Evolutionary conservation across 2,113 vertebrate species (phyloP).

Genomic region (Trichomycterus rosablanca): DNA sequence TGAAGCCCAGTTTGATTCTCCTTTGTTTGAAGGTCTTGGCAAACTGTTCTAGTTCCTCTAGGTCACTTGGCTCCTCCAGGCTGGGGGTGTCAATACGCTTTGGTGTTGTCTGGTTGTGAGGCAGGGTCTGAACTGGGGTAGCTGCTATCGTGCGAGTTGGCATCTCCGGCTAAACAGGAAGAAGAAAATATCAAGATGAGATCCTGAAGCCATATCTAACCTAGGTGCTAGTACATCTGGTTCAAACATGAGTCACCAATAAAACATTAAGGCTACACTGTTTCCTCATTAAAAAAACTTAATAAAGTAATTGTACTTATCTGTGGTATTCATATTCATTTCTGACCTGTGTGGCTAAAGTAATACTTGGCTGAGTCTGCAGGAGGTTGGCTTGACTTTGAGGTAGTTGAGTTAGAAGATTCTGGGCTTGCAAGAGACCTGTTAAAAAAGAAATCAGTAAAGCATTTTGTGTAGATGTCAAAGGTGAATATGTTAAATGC

Average conservation of each 20-base stretch:
- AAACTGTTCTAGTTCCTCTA: slow-evolving; percentile 98
- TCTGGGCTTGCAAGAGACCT: slow-evolving; percentile 96
- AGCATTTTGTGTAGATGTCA: neutral
- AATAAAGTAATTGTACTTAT: no score
- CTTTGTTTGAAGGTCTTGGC: slow-evolving; percentile 99
- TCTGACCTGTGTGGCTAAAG: slow-evolving; percentile 90
- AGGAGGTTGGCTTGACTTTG: slow-evolving; percentile 99
- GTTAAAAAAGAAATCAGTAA: slow-evolving; percentile 15
- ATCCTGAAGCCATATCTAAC: neutral
- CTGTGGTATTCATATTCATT: no score
- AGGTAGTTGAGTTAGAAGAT: slow-evolving; percentile 99
- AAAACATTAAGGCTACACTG: no score
- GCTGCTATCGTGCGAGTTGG: slow-evolving; percentile 95
- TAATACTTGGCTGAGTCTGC: slow-evolving; percentile 95
- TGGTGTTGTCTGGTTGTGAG: slow-evolving; percentile 95
- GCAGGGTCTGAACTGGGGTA: slow-evolving; percentile 85
- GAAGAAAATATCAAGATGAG: neutral
- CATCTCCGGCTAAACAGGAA: slow-evolving; percentile 83
- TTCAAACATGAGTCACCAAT: no score
- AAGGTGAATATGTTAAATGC: slow-evolving; percentile 28
- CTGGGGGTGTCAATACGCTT: slow-evolving; percentile 95
- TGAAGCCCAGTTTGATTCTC: slow-evolving; percentile 99
- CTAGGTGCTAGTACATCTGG: no score
- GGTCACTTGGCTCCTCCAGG: slow-evolving; percentile 97
- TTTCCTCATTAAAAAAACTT: no score